Evolutionary conservation across 2,888 invertebrate species (phyloP).

Genomic region (Ethmia dodecea): DNA sequence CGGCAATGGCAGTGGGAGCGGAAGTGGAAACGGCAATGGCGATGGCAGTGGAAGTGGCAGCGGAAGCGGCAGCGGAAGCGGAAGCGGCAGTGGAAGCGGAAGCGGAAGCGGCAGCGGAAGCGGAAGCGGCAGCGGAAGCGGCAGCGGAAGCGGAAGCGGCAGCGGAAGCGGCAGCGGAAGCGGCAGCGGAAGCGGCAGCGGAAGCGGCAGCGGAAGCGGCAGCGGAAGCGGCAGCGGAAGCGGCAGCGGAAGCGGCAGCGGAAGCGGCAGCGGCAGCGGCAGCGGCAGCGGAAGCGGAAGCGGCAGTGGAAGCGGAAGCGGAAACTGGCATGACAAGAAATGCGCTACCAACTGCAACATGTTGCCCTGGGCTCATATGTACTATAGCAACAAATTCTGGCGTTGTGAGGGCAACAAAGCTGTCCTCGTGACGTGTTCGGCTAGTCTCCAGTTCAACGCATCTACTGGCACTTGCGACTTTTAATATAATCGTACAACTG

Average conservation of each 20-base stretch:
- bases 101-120: conserved; percentile 23
- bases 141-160: conserved; percentile 10
- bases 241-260: too few relatives aligned
- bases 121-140: conserved; percentile 7
- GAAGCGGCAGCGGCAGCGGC: conserved; percentile 3
- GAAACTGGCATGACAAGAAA: conserved; percentile 21
- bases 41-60: conserved; percentile 8
- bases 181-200: conserved; percentile 9
- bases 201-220: conserved; percentile 8
- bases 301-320: too few relatives aligned
- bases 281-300: conserved; percentile 4
- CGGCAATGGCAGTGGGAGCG: conserved; percentile 9
- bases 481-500: too few relatives aligned
- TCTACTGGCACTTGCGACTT: conserved; percentile 50
- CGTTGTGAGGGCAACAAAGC: conserved; percentile 37
- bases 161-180: conserved; percentile 8
- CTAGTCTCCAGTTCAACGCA: conserved; percentile 57
- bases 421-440: conserved; percentile 39
- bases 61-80: conserved; percentile 10
- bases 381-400: conserved; percentile 60
- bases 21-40: conserved; percentile 10
- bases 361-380: conserved; percentile 50
- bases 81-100: too few relatives aligned
- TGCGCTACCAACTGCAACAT: conserved; percentile 46
- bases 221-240: too few relatives aligned